Evolutionary conservation across 2,797 vertebrate genomes (phyloP).

Genomic region (Acrocephalus scirpaceus): DNA sequence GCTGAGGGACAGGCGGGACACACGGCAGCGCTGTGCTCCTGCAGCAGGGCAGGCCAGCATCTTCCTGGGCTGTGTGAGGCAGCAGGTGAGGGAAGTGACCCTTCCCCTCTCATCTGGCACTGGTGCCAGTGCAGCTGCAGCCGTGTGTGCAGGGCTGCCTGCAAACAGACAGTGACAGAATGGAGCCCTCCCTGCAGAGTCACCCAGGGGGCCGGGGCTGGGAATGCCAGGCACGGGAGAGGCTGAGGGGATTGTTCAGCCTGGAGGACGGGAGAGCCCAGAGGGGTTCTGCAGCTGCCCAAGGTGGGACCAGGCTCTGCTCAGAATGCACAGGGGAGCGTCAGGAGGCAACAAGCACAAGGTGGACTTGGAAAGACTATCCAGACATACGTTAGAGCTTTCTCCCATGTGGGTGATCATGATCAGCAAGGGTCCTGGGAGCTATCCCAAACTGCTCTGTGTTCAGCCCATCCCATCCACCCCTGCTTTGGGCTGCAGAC

Average conservation of each 20-base stretch:
- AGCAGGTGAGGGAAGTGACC: background rate
- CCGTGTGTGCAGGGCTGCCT: accelerated
- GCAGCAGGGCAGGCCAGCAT: background rate
- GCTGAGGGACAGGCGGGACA: background rate
- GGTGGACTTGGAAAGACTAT: background rate
- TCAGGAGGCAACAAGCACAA: background rate
- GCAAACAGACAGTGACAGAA: background rate
- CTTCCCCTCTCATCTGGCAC: background rate
- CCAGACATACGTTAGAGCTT: background rate
- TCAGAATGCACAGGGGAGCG: background rate
- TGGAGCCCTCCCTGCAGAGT: accelerated
- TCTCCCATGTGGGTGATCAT: accelerated
- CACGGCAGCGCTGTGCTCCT: background rate
- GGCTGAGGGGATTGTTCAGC: background rate
- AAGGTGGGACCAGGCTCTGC: background rate
- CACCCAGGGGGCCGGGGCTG: background rate
- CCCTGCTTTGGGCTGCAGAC: background rate
- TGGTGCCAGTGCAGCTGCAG: background rate
- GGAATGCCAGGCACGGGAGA: accelerated
- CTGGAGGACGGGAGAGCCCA: background rate
- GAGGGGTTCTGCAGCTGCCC: background rate
- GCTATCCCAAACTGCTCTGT: background rate
- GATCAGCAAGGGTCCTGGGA: background rate
- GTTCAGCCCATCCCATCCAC: background rate
- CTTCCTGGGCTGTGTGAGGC: background rate